phyloP scores from a whole-genome alignment of 2,797 vertebrate species.

The Lagocephalus sceleratus region DNA sequence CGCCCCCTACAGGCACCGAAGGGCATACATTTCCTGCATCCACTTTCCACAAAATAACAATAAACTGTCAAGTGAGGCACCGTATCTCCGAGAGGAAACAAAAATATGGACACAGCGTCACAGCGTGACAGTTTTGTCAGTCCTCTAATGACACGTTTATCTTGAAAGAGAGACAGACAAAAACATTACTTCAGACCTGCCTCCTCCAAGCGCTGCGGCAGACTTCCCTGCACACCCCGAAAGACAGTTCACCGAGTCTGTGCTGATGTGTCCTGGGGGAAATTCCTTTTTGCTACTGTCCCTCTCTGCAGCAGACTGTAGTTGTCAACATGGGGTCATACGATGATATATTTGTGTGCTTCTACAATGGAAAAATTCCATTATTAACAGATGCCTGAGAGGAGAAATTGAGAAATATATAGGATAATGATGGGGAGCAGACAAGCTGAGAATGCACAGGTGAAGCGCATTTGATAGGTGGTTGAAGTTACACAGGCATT shows the following conservation, averaged over 20 bases:
- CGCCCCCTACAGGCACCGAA: slow-evolving; percentile 26
- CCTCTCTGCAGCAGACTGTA: slow-evolving; percentile 64
- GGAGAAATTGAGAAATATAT: slow-evolving; percentile 13
- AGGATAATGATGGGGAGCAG: slow-evolving; percentile 7
- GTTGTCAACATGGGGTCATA: slow-evolving; percentile 66
- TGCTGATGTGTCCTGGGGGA: slow-evolving; percentile 66
- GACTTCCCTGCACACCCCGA: slow-evolving; percentile 45
- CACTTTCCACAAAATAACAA: not conserved
- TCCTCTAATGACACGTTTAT: slow-evolving; percentile 65
- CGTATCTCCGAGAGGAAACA: slow-evolving; percentile 17
- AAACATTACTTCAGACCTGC: slow-evolving; percentile 71
- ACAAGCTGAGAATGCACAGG: slow-evolving; percentile 4
- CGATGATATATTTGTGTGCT: slow-evolving; percentile 65
- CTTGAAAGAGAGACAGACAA: slow-evolving; percentile 61
- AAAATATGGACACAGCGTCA: slow-evolving; percentile 35
- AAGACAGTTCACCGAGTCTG: slow-evolving; percentile 64
- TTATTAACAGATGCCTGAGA: slow-evolving; percentile 39
- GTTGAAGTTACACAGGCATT: too few species aligned
- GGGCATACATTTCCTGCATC: not conserved
- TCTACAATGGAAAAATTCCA: slow-evolving; percentile 63
- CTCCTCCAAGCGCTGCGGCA: slow-evolving; percentile 42
- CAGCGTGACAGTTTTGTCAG: slow-evolving; percentile 48
- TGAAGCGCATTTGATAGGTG: not conserved
- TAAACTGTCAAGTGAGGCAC: slow-evolving; percentile 9
- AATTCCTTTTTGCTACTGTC: slow-evolving; percentile 70